Evolutionary conservation across 2,113 vertebrate genomes (phyloP).

Genomic region (Crotophaga sulcirostris): DNA sequence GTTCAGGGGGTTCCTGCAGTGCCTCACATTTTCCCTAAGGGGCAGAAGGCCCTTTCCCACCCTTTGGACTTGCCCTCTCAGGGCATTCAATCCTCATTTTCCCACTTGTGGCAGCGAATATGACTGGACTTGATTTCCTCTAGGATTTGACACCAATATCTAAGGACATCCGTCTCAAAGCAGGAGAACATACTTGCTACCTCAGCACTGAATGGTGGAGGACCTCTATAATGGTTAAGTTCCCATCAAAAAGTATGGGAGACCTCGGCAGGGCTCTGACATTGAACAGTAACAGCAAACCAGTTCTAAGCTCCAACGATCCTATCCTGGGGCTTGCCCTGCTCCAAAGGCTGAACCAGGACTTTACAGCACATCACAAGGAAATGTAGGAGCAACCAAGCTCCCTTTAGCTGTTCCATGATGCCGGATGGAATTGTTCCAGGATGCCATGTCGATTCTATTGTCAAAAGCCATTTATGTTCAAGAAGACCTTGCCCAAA

Average conservation of each 20-base stretch:
- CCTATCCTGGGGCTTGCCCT: background rate
- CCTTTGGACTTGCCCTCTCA: background rate
- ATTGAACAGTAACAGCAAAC: background rate
- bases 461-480: background rate
- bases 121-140: background rate
- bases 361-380: background rate
- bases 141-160: background rate
- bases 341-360: background rate
- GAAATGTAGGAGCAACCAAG: background rate
- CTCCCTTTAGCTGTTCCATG: background rate
- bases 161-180: background rate
- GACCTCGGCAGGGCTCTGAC: background rate
- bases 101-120: background rate
- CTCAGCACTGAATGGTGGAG: background rate
- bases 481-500: background rate
- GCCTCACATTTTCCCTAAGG: background rate
- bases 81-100: background rate
- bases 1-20: background rate
- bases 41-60: background rate
- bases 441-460: background rate
- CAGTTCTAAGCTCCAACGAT: background rate
- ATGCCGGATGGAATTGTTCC: background rate
- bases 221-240: fast-evolving
- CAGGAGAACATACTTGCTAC: background rate
- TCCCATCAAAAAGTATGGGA: fast-evolving